Evolutionary conservation across 2,797 vertebrate genomes (phyloP), one percentile per base, ranked within the genome.

Genomic region (Miichthys miiuy): DNA sequence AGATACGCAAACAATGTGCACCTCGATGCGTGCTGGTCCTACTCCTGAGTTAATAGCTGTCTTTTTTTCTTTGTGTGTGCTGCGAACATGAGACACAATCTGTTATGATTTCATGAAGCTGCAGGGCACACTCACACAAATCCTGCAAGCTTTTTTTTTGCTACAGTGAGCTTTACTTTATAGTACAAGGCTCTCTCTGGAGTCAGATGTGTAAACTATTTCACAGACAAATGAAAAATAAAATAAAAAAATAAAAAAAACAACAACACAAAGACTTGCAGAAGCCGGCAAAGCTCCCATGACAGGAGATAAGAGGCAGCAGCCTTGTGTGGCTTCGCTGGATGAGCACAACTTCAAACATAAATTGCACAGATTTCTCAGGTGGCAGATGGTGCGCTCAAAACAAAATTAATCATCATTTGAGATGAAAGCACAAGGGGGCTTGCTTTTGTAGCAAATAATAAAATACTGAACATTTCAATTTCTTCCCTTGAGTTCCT

Each of bases 331-430:
- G 75, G 75, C 68, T 77, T 56, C 13, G 18, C 73, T 84, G 75
- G 68, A 71, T 64, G 21, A 82, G 67, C 62, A 77, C 52, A 77
- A 82, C 87, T 88, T 87, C 85, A 85, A 82, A 89, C 83, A 89
- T 55, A 81, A 89, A 91, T 89, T 27, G 34, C 47, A 83, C 65
- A 56, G 50, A 90, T 92, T 83, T 92, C 88, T 86, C 85, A 87
- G 82, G 77, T 91, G 92, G 85, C 87, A 87, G 82, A 85, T 75
- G 63, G 70, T 75, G 76, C 46, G 56, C 80, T 91, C 79, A 64
- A 74, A 89, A 93, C 81, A 81, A 86, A 87, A 87, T 80, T 55
- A 85, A 93, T 90, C 89, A 91, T 85, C 83, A 85, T 91, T 86
- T 69, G 72, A 86, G 80, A 91, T 82, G 76, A 93, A 92, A 89